These are phyloP conservation scores for Tetraodon nigroviridis DNA, from an alignment of 2,113 vertebrate species.

Conservation along the genomic window DNA sequence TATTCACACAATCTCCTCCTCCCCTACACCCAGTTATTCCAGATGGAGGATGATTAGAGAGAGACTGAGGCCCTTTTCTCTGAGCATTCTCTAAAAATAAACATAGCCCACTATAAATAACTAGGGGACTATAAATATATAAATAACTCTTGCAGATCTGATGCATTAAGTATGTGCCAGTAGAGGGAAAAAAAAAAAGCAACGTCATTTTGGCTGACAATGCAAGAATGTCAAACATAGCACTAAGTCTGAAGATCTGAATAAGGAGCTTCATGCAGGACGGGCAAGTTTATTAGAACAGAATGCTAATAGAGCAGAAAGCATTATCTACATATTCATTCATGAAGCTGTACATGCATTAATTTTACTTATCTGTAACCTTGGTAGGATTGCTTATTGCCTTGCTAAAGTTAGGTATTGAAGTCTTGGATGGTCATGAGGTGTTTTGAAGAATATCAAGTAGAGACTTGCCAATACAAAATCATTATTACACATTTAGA, in stretches of 20 bases:
- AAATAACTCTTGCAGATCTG: slow-evolving; percentile 39
- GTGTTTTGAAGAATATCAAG: slow-evolving; percentile 31
- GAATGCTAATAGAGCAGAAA: slow-evolving; percentile 24
- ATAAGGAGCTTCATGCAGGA: slow-evolving; percentile 8
- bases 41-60: slow-evolving; percentile 48
- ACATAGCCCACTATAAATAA: slow-evolving; percentile 65
- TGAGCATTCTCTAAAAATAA: slow-evolving; percentile 63
- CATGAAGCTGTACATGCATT: slow-evolving; percentile 14
- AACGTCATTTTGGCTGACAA: slow-evolving; percentile 40
- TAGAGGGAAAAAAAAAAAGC: slow-evolving; percentile 25
- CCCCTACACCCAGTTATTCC: slow-evolving; percentile 27
- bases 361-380: slow-evolving; percentile 31
- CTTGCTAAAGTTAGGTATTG: slow-evolving; percentile 25
- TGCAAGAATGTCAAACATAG: slow-evolving; percentile 25
- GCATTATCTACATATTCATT: neutral
- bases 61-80: slow-evolving; percentile 40
- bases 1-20: slow-evolving; percentile 34
- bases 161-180: slow-evolving; percentile 64
- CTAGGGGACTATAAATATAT: slow-evolving; percentile 1
- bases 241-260: neutral
- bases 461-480: slow-evolving; percentile 38
- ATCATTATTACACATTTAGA: slow-evolving; percentile 47
- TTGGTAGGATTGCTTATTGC: slow-evolving; percentile 41
- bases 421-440: slow-evolving; percentile 14
- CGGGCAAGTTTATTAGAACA: slow-evolving; percentile 36